Conservation (phyloP, 1,140 invertebrate species). For the Ceratina japonica region DNA sequence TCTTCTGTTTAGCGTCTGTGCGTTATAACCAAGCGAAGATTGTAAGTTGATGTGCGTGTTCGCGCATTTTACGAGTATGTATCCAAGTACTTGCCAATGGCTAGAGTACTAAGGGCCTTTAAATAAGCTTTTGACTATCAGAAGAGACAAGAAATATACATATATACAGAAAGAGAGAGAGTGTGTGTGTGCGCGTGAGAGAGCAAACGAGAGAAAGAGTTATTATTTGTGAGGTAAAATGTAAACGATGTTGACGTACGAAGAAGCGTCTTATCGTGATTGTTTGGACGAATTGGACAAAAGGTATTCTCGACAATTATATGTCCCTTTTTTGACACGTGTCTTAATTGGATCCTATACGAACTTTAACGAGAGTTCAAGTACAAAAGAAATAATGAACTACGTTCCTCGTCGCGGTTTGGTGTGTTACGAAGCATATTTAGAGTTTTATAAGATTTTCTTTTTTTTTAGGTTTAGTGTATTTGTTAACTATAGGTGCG, state of each 20-base stretch:
- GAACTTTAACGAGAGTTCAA: too few relatives aligned
- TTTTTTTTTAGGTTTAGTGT: background rate
- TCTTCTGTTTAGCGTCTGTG: too few relatives aligned
- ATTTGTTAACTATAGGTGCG: background rate
- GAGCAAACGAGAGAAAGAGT: background rate
- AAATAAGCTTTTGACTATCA: background rate
- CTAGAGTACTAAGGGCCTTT: background rate
- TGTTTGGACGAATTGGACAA: too few relatives aligned
- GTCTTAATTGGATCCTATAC: conserved; percentile 24
- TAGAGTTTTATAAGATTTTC: background rate
- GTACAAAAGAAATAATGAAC: conserved; percentile 5
- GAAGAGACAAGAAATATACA: background rate
- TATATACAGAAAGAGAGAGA: background rate
- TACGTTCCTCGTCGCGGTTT: conserved; percentile 39
- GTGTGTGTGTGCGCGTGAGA: background rate
- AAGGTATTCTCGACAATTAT: background rate
- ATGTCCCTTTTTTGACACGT: conserved; percentile 32
- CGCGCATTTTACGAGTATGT: too few relatives aligned
- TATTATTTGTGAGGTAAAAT: conserved; percentile 19
- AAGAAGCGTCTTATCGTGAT: background rate
- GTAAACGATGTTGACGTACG: background rate
- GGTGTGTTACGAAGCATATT: background rate
- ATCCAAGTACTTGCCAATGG: background rate
- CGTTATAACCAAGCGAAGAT: background rate
- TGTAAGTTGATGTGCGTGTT: background rate